A percentile compares a stretch with the other conserved stretches of the same genome.
phyloP scores from a whole-genome alignment of 2,888 invertebrate species.

The Lasioglossum morio region DNA sequence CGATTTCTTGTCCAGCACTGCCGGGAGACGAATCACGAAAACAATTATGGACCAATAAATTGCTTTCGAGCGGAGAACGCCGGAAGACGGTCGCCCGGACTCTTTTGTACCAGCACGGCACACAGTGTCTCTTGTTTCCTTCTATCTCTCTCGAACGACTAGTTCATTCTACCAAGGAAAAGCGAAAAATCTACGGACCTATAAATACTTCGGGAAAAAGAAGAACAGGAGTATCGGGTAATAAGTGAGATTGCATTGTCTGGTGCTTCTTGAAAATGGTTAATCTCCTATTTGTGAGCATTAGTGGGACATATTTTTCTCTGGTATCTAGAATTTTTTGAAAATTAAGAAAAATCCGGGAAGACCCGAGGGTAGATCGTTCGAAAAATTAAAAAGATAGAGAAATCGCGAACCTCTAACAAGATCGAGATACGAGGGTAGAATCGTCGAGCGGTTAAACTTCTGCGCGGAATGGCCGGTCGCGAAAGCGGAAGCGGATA shows the following conservation, averaged over 20 bases:
- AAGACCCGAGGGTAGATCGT: background rate
- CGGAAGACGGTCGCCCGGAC: conserved; percentile 1
- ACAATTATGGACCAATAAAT: conserved; percentile 45
- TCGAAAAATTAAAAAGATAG: background rate
- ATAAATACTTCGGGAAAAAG: background rate
- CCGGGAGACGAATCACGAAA: conserved; percentile 33
- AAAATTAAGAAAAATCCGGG: background rate
- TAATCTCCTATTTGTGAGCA: background rate
- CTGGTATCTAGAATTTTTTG: too few relatives aligned
- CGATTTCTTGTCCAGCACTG: conserved; percentile 10
- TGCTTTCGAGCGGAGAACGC: conserved; percentile 16
- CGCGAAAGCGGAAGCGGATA: conserved; percentile 13
- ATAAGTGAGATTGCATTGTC: background rate
- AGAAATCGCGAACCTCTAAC: background rate
- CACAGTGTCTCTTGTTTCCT: background rate
- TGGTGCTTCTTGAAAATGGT: background rate
- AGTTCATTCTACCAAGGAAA: background rate
- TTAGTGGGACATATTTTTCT: too few relatives aligned
- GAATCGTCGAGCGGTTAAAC: conserved; percentile 14
- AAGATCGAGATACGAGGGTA: background rate
- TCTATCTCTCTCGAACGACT: background rate
- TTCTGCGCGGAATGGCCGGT: conserved; percentile 15
- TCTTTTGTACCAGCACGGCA: background rate
- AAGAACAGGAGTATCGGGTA: background rate
- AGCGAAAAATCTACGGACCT: background rate